These are phyloP conservation scores for Furnarius figulus DNA, from an alignment of 2,113 vertebrate species.

Conservation along the genomic window DNA sequence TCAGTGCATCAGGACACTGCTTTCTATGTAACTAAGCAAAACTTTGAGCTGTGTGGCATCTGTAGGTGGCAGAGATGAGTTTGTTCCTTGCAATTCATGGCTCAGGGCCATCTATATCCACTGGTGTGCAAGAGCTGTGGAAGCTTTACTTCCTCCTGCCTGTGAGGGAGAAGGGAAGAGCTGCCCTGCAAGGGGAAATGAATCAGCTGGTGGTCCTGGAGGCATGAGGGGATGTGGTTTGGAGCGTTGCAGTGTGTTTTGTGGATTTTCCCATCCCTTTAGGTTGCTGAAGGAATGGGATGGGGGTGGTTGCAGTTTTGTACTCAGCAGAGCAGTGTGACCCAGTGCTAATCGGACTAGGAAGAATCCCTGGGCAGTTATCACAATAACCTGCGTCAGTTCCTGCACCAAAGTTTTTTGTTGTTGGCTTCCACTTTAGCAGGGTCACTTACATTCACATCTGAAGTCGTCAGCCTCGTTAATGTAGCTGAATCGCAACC, in stretches of 20 bases:
- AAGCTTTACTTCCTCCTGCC: not conserved
- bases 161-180: not conserved
- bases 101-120: not conserved
- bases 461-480: not conserved
- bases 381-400: not conserved
- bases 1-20: not conserved
- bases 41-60: not conserved
- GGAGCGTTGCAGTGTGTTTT: rapidly evolving
- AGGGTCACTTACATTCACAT: not conserved
- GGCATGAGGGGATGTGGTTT: rapidly evolving
- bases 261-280: not conserved
- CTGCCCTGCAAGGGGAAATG: rapidly evolving
- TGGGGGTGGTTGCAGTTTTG: not conserved
- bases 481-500: not conserved
- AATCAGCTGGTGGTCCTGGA: rapidly evolving
- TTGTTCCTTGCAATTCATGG: not conserved
- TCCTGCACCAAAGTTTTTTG: not conserved
- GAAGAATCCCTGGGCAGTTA: not conserved
- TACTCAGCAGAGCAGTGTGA: not conserved
- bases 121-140: rapidly evolving
- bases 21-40: not conserved
- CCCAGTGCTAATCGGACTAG: not conserved
- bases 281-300: rapidly evolving
- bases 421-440: not conserved
- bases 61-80: not conserved